phyloP scores from a whole-genome alignment of 2,113 vertebrate genomes.

The Grantiella picta region DNA sequence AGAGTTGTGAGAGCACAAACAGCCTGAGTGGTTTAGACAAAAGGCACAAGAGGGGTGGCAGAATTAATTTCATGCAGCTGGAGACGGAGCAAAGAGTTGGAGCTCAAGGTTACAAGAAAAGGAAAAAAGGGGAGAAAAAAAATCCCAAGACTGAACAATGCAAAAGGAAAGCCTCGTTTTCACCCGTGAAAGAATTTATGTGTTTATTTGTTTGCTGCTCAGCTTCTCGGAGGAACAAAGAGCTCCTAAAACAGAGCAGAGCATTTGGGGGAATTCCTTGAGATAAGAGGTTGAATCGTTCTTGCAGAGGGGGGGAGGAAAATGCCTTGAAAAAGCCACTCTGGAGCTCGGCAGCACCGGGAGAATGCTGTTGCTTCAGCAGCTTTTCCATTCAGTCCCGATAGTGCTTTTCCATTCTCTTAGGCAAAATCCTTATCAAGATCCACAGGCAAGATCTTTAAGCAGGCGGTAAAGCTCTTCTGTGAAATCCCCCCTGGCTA shows the following conservation, averaged over 20 bases:
- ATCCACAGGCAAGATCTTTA: not conserved
- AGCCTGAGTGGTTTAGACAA: not conserved
- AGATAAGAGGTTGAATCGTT: not conserved
- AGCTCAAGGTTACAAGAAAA: not conserved
- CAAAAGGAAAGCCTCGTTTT: not conserved
- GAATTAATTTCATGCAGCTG: not conserved
- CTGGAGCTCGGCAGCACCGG: not conserved
- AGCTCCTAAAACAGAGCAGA: not conserved
- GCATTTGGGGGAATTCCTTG: constrained; percentile 1
- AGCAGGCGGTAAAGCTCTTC: not conserved
- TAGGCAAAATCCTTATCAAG: not conserved
- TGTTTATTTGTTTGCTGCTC: not conserved
- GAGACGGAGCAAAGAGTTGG: not conserved
- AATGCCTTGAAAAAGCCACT: not conserved
- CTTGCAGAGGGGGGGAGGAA: rapidly evolving
- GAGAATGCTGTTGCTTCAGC: not conserved
- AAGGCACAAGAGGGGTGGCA: not conserved
- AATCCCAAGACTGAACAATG: not conserved
- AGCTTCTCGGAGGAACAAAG: not conserved
- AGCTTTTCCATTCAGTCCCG: not conserved
- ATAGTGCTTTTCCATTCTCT: not conserved
- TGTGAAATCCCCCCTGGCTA: not conserved
- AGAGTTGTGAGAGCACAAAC: not conserved
- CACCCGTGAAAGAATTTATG: not conserved
- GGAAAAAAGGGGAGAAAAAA: rapidly evolving